Evolutionary conservation across 2,797 vertebrate genomes (phyloP).

Genomic region (Coranthus polyacanthus): DNA sequence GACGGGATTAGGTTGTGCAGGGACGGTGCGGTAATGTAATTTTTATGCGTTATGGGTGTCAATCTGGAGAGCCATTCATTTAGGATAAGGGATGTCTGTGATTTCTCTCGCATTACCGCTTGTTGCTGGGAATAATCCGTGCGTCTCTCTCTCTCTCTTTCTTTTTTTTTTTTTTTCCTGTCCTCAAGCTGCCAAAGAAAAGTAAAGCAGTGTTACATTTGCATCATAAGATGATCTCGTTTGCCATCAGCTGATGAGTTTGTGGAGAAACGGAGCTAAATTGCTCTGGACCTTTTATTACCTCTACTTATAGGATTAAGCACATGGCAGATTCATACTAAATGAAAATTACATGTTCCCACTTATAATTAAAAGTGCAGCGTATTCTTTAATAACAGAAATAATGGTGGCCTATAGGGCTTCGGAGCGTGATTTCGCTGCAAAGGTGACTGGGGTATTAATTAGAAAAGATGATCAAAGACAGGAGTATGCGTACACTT

Average conservation of each 20-base stretch:
- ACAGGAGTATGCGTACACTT: not conserved
- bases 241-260: slow-evolving; percentile 34
- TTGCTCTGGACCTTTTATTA: slow-evolving; percentile 8
- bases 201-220: not conserved
- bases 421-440: not conserved
- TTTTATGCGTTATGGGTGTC: slow-evolving; percentile 31
- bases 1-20: slow-evolving; percentile 27
- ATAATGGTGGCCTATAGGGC: not conserved
- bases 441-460: slow-evolving; percentile 34
- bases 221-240: not conserved
- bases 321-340: not conserved
- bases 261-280: not conserved
- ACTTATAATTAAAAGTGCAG: not conserved
- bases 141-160: not conserved
- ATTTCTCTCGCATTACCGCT: slow-evolving; percentile 32
- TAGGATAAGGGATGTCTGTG: slow-evolving; percentile 12
- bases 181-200: slow-evolving; percentile 1
- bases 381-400: slow-evolving; percentile 7
- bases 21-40: slow-evolving; percentile 43
- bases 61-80: slow-evolving; percentile 37
- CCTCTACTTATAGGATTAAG: slow-evolving; percentile 15
- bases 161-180: slow-evolving; percentile 7
- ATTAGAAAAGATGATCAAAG: slow-evolving; percentile 6
- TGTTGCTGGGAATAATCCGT: slow-evolving; percentile 1
- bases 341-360: slow-evolving; percentile 16